Conservation (phyloP, 2,797 vertebrate genomes). For the Molothrus ater region DNA sequence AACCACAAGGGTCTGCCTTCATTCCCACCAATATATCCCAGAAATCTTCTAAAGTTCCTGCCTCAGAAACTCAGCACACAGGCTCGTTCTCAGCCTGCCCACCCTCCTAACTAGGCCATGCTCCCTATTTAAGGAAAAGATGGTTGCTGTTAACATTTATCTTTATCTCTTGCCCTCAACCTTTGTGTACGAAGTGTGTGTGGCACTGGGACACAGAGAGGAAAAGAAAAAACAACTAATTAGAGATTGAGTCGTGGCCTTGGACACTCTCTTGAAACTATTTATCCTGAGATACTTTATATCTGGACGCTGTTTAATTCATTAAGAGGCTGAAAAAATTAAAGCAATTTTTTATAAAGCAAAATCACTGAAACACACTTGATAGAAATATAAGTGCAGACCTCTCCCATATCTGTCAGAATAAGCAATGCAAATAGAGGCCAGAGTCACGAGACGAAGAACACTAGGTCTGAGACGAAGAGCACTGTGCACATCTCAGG, state of each 20-base stretch:
- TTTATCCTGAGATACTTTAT: slow-evolving; percentile 1
- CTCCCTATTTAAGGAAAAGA: neutral
- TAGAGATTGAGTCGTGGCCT: neutral
- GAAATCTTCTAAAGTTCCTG: neutral
- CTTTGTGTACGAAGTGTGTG: neutral
- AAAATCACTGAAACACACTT: neutral
- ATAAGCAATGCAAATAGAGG: neutral
- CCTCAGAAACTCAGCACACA: neutral
- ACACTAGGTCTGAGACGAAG: neutral
- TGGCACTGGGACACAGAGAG: neutral
- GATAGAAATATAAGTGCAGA: neutral
- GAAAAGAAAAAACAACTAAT: neutral
- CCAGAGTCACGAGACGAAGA: neutral
- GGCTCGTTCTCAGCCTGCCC: neutral
- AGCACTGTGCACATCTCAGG: neutral
- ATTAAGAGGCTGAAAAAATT: neutral
- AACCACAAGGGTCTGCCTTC: neutral
- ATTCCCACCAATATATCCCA: neutral
- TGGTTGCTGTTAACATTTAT: neutral
- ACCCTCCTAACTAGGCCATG: neutral
- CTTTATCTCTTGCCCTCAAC: neutral
- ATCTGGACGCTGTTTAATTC: neutral
- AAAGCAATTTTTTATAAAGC: neutral
- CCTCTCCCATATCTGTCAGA: neutral
- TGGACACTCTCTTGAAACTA: neutral